Conservation (phyloP, 23 tunicate genomes). For the Trididemnum miniatum region DNA sequence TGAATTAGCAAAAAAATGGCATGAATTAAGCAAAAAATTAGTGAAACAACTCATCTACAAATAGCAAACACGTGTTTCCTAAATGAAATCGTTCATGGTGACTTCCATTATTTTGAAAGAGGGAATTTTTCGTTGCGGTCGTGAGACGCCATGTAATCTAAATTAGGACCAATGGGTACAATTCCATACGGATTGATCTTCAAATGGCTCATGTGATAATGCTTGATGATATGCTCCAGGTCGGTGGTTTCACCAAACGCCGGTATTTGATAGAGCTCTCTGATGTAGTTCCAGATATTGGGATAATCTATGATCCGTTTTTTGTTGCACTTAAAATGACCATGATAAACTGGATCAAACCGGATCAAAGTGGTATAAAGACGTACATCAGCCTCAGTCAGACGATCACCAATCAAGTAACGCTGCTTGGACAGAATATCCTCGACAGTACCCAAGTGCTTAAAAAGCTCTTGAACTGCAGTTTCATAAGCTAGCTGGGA, state of each 20-base stretch:
- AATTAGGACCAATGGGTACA: slow-evolving; percentile 82
- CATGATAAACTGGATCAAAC: slow-evolving; percentile 87
- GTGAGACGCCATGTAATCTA: slow-evolving; percentile 73
- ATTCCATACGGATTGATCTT: slow-evolving; percentile 74
- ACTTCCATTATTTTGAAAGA: background rate
- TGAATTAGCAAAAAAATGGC: no score
- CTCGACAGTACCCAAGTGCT: slow-evolving; percentile 75
- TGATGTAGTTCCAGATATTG: slow-evolving; percentile 74
- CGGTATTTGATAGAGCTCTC: slow-evolving; percentile 76
- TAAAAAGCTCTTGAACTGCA: slow-evolving; percentile 67
- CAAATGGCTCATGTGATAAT: slow-evolving; percentile 86
- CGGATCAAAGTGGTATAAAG: slow-evolving; percentile 80
- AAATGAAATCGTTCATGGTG: background rate
- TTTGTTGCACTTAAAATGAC: slow-evolving; percentile 95
- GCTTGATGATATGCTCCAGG: slow-evolving; percentile 81
- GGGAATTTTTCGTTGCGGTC: slow-evolving; percentile 67
- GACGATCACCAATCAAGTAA: slow-evolving; percentile 63
- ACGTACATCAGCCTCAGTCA: slow-evolving; percentile 87
- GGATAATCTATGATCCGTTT: slow-evolving; percentile 78
- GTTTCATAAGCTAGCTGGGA: slow-evolving; percentile 75
- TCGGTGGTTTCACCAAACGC: slow-evolving; percentile 72
- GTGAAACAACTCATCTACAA: no score
- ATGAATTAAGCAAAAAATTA: no score
- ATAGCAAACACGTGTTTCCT: no score
- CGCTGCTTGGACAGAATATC: slow-evolving; percentile 68